Percentiles rank a stretch among this genome's conserved stretches.
Evolutionary conservation across 2,797 vertebrate genomes (phyloP).

Genomic region (Hoplostethus atlanticus): DNA sequence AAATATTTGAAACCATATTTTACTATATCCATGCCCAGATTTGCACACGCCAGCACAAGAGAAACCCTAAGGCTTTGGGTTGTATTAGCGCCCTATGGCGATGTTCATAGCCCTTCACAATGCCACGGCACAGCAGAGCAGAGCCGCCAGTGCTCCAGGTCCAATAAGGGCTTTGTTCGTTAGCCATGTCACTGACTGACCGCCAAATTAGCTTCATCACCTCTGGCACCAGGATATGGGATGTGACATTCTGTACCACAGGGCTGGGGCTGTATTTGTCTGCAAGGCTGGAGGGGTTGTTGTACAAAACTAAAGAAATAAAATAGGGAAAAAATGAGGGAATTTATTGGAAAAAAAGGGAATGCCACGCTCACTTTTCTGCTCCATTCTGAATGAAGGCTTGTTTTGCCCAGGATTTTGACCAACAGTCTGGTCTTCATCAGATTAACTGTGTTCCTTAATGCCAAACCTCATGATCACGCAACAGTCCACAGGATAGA

Average conservation of each 20-base stretch:
- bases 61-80: slow-evolving; percentile 55
- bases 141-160: slow-evolving; percentile 70
- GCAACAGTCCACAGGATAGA: slow-evolving; percentile 24
- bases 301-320: slow-evolving; percentile 15
- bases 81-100: slow-evolving; percentile 61
- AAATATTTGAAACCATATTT: slow-evolving; percentile 30
- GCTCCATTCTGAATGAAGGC: slow-evolving; percentile 27
- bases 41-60: slow-evolving; percentile 46
- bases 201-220: slow-evolving; percentile 85
- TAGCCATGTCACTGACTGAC: slow-evolving; percentile 82
- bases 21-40: slow-evolving; percentile 48
- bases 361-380: slow-evolving; percentile 17
- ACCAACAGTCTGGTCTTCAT: slow-evolving; percentile 32
- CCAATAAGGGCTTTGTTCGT: slow-evolving; percentile 81
- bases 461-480: slow-evolving; percentile 25
- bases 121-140: slow-evolving; percentile 45
- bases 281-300: slow-evolving; percentile 41
- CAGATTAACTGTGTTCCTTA: slow-evolving; percentile 27
- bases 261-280: slow-evolving; percentile 71
- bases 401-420: slow-evolving; percentile 24
- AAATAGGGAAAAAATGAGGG: slow-evolving; percentile 47
- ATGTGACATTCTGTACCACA: slow-evolving; percentile 78
- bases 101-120: slow-evolving; percentile 65
- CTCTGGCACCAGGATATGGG: slow-evolving; percentile 80
- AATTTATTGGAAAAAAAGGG: slow-evolving; percentile 33